Base-by-base conservation (phyloP, 1,140 invertebrate genomes). In the Nephotettix cincticeps region DNA sequence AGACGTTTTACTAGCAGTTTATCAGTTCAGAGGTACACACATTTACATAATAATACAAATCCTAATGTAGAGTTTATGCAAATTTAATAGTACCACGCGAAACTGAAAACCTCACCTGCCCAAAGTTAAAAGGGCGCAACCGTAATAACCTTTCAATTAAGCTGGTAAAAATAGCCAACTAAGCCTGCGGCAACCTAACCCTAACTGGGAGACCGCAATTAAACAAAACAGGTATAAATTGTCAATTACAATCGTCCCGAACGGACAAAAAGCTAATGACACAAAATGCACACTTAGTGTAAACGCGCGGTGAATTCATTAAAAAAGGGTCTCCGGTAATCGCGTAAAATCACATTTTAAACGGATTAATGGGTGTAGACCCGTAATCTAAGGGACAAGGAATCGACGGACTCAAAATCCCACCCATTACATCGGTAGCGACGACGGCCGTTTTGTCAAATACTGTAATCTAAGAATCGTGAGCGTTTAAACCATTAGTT, bases 271-370 rank as follows among this genome's bases (percentile, higher is more conserved):
- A 61, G 28, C 56, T 61, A 61, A 61, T 61, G 56, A 61, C 56
- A 61, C 56, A 61, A 61, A 61, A 61, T 61, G 56, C 27, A 61
- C 56, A 61, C 56, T 61, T 61, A 51, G 47, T 27, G 25, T 54
- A 54, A 54, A 54, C 47, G 25, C 14, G 23, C 21, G 9, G 56
- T 61, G 56, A 61, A 61, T 61, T 61, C 56, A 61, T 61, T 61
- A 61, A 61, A 61, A 61, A 61, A 61, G 56, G 56, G 56, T 61
- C 21, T 1, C 13, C 23, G 56, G 56, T 54, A 54, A 54, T 54
- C 47, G 47, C 47, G 25, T 61, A 61, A 61, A 61, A 61, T 61
- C 56, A 61, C 56, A 61, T 61, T 61, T 61, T 61, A 61, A 61
- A 61, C 56, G 56, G 56, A 61, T 61, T 61, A 61, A 61, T 61